Percentiles rank a stretch among this genome's conserved stretches.
Evolutionary conservation across 2,113 vertebrate genomes (phyloP).

Genomic region (Nycticryphes semicollaris): DNA sequence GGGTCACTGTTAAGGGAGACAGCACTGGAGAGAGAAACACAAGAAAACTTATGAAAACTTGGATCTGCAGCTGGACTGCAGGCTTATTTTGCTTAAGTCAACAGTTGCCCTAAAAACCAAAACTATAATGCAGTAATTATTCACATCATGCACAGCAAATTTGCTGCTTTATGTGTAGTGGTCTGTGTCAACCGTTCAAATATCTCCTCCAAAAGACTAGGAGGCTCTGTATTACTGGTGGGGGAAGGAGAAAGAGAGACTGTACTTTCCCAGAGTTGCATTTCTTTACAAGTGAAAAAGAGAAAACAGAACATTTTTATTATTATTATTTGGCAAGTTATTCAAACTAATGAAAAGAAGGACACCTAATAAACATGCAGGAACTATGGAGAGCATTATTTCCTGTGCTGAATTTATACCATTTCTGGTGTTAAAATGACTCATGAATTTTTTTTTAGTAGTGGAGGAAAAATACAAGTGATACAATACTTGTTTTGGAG

Average conservation of each 20-base stretch:
- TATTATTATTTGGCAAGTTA: slow-evolving; percentile 59
- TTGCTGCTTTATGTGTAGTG: slow-evolving; percentile 75
- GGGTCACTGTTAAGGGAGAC: slow-evolving; percentile 77
- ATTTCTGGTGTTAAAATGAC: slow-evolving; percentile 9
- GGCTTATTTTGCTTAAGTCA: slow-evolving; percentile 77
- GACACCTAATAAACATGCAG: slow-evolving; percentile 15
- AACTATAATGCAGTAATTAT: slow-evolving; percentile 75
- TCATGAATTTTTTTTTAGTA: not conserved
- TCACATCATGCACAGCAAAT: slow-evolving; percentile 74
- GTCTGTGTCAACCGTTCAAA: slow-evolving; percentile 70
- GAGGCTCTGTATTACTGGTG: slow-evolving; percentile 47
- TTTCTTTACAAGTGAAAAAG: slow-evolving; percentile 66
- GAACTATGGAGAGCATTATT: not conserved
- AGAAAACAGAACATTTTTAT: slow-evolving; percentile 24
- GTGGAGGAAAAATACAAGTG: not conserved
- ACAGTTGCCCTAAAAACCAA: slow-evolving; percentile 72
- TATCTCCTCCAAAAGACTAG: slow-evolving; percentile 63
- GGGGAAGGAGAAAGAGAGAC: slow-evolving; percentile 12
- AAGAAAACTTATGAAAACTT: slow-evolving; percentile 69
- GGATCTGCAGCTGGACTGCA: slow-evolving; percentile 81
- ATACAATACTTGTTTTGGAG: slow-evolving; percentile 1
- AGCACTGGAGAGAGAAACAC: slow-evolving; percentile 57
- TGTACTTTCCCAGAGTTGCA: slow-evolving; percentile 54
- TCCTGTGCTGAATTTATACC: not conserved
- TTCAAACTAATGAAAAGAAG: slow-evolving; percentile 64